phyloP scores from a whole-genome alignment of 2,797 vertebrate genomes.

The Pseudochirops cupreus region DNA sequence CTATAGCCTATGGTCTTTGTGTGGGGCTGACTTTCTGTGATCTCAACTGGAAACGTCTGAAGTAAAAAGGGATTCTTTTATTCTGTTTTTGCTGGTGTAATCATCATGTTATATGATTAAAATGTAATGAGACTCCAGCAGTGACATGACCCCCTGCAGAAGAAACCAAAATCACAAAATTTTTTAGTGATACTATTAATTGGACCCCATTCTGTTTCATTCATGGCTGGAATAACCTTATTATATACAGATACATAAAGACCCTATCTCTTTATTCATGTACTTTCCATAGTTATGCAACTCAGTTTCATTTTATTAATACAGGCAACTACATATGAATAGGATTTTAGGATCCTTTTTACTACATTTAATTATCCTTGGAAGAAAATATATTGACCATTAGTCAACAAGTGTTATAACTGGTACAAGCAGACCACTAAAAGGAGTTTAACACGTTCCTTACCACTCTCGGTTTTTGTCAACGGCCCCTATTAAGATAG shows the following conservation, averaged over 20 bases:
- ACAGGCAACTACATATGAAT: conserved; percentile 13
- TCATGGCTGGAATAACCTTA: conserved; percentile 46
- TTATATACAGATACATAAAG: background rate
- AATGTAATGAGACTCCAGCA: conserved; percentile 58
- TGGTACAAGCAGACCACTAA: conserved; percentile 45
- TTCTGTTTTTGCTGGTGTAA: conserved; percentile 76
- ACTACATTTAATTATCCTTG: conserved; percentile 40
- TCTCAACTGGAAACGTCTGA: conserved; percentile 78
- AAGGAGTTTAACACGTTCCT: conserved; percentile 12
- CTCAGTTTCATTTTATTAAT: background rate
- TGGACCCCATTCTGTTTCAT: conserved; percentile 28
- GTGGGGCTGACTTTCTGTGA: conserved; percentile 75
- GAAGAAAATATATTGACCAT: conserved; percentile 5
- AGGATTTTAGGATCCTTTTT: conserved; percentile 11
- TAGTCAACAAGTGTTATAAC: background rate
- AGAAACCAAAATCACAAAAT: conserved; percentile 38
- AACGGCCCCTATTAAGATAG: background rate
- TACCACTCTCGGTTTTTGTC: background rate
- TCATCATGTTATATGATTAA: conserved; percentile 70
- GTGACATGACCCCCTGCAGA: conserved; percentile 49
- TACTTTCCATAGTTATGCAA: background rate
- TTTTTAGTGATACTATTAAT: conserved; percentile 32
- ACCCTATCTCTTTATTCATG: conserved; percentile 16
- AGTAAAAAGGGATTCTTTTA: conserved; percentile 78
- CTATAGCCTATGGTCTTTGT: conserved; percentile 76